A percentile compares a stretch with the other conserved stretches of the same genome.
phyloP scores from a whole-genome alignment of 2,113 vertebrate genomes.

The Periophthalmus modestus region DNA sequence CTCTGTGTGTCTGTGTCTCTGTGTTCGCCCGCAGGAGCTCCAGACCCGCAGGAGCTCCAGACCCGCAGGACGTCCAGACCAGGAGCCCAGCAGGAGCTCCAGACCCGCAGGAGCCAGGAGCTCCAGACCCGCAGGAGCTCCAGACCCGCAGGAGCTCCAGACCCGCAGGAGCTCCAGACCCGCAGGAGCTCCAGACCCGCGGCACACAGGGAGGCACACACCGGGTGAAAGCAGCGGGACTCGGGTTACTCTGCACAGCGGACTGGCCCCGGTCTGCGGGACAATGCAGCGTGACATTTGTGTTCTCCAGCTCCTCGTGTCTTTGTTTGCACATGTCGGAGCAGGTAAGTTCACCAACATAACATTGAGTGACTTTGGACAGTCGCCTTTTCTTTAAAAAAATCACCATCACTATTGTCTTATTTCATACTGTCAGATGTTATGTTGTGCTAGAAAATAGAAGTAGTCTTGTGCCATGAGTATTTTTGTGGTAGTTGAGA shows the following conservation, averaged over 20 bases:
- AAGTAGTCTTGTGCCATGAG: background rate
- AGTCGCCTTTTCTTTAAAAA: too few relatives aligned
- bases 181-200: background rate
- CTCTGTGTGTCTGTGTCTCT: background rate
- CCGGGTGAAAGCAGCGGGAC: background rate
- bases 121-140: too few relatives aligned
- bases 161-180: too few relatives aligned
- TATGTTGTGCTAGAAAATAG: background rate
- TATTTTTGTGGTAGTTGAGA: too few relatives aligned
- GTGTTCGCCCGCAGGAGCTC: background rate
- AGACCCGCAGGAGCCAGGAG: too few relatives aligned
- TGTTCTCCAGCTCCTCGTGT: constrained; percentile 41
- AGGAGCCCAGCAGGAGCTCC: too few relatives aligned
- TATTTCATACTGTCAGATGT: too few relatives aligned
- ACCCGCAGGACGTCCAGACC: too few relatives aligned
- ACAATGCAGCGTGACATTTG: constrained; percentile 51
- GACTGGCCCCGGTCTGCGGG: constrained; percentile 5
- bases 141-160: too few relatives aligned
- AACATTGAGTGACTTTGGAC: too few relatives aligned
- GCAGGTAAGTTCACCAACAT: constrained; percentile 54
- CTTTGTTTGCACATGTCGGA: constrained; percentile 38
- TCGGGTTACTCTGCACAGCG: background rate
- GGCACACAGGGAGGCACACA: background rate
- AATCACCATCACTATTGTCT: too few relatives aligned
- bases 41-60: background rate